Base-by-base conservation (phyloP, 2,113 vertebrate species). In the Naja naja region DNA sequence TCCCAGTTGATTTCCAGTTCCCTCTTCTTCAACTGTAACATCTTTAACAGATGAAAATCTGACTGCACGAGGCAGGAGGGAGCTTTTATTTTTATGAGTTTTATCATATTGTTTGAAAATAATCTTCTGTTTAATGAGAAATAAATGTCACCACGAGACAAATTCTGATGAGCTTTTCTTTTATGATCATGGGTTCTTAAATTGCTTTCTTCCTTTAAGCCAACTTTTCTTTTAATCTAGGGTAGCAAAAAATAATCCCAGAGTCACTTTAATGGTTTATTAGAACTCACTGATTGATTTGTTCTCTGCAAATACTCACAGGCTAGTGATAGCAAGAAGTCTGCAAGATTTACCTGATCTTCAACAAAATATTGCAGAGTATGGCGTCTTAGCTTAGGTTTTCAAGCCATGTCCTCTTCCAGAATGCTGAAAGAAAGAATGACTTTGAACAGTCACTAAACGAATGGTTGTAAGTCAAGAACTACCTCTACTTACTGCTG, bases 21-120 rank as follows among this genome's bases (percentile, higher is more conserved):
- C 45, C 34, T 39, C 55, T 64, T 2, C n/a, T 90, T 93, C 74
- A 95, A 34, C 91, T 53, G 56, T 64, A 92, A 91, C 94, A 94
- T 91, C 87, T 92, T 94, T 93, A 95, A 55, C 94, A 92, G 85
- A 45, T 89, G 93, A 85, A 34, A 87, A 94, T 95, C 87, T 90
- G 87, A 4, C 88, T 86, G 92, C 94, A 85, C 3, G 87, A 91
- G 90, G 94, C 88, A 92, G 93, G 88, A 6, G 89, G 92, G 94
- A 95, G 89, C 88, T 93, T 88, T 87, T 92, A 90, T 85, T 93
- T 95, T 96, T 81, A 90, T 2, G 43, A 69, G 0, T 89, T 92
- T 85, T 25, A 93, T 96, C 95, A 94, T 52, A 30, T 87, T 87
- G 90, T 1, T 95, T 0, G 34, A 91, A 94, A 93, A 45, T 74